Evolutionary conservation across 1,140 invertebrate genomes (phyloP).

Genomic region (Drosophila pseudoananassae): DNA sequence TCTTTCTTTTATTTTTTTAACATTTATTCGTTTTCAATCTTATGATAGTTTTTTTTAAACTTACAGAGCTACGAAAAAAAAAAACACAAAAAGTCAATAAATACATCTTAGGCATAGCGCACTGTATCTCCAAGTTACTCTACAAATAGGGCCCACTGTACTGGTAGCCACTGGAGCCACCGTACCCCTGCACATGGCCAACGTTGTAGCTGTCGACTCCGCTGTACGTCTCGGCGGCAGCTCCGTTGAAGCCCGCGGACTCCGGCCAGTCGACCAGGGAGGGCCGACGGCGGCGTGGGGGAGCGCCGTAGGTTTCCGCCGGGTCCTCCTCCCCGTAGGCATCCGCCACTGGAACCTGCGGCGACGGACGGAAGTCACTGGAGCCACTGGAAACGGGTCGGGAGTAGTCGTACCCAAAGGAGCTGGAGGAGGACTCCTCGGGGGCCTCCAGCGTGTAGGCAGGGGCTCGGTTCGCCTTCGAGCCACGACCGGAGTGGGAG

Average conservation of each 20-base stretch:
- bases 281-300: slow-evolving; percentile 38
- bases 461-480: slow-evolving; percentile 39
- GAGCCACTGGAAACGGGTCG: slow-evolving; percentile 1
- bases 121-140: not conserved
- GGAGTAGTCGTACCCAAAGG: slow-evolving; percentile 41
- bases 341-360: slow-evolving; percentile 37
- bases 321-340: slow-evolving; percentile 51
- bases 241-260: slow-evolving; percentile 17
- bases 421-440: slow-evolving; percentile 38
- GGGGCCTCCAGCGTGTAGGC: slow-evolving; percentile 63
- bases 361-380: slow-evolving; percentile 54
- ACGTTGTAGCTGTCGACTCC: slow-evolving; percentile 71
- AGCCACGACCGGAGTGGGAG: not conserved
- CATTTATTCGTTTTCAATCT: slow-evolving; percentile 5
- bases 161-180: slow-evolving; percentile 40
- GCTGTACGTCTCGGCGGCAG: slow-evolving; percentile 53
- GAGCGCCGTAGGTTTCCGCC: slow-evolving; percentile 44
- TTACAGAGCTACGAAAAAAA: slow-evolving; percentile 33
- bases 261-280: slow-evolving; percentile 42
- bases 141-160: slow-evolving; percentile 66
- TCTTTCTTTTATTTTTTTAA: not conserved
- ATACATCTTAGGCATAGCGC: slow-evolving; percentile 33
- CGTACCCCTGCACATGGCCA: slow-evolving; percentile 61
- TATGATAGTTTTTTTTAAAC: slow-evolving; percentile 22
- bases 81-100: slow-evolving; percentile 50